Evolutionary conservation across 1,140 invertebrate species (phyloP), one percentile per base, ranked within the genome.

Genomic region (Proales similis): DNA sequence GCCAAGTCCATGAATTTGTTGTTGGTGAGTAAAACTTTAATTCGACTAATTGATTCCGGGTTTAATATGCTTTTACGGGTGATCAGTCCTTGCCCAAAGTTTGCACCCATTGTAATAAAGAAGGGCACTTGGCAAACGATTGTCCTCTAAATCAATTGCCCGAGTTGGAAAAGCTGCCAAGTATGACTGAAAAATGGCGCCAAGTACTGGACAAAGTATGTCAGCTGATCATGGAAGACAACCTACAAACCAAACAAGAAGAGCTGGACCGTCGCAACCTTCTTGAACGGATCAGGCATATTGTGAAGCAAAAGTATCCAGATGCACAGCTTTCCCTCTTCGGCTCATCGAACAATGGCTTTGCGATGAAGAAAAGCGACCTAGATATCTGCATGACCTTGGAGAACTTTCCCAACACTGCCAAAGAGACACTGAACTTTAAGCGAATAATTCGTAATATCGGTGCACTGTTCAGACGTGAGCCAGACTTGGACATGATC

Each of bases 281-380:
- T 0, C 17, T 57, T 1, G 17, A 42, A n/a, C 27, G 45, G 27
- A 57, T 57, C 7, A 19, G 36, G 17, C 19, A 7, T 5, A 42
- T 57, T 29, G 45, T 57, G 2, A n/a, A 29, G n/a, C 51, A 57
- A n/a, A 57, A 57, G 24, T 57, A 57, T 42, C 51, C 79, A 6
- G 79, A 79, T 17, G 78, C 81, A 64, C 67, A 71, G 6, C 64
- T 82, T 3, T 80, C 80, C 7, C 63, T 67, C 48, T 83, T 83
- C 78, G 82, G 82, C 2, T 83, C 82, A 2, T 81, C 80, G 0
- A 73, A 72, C 62, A 83, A 83, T 77, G 82, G 82, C 4, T 83
- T 83, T 75, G 82, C 81, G 2, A 78, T 81, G 65, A 68, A 69
- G 29, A 68, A 74, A 9, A 82, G 81, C 67, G 82, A 83, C 70